These are phyloP conservation scores for Leptobrachium leishanense DNA, from an alignment of 2,113 vertebrate species.

Conservation along the genomic window DNA sequence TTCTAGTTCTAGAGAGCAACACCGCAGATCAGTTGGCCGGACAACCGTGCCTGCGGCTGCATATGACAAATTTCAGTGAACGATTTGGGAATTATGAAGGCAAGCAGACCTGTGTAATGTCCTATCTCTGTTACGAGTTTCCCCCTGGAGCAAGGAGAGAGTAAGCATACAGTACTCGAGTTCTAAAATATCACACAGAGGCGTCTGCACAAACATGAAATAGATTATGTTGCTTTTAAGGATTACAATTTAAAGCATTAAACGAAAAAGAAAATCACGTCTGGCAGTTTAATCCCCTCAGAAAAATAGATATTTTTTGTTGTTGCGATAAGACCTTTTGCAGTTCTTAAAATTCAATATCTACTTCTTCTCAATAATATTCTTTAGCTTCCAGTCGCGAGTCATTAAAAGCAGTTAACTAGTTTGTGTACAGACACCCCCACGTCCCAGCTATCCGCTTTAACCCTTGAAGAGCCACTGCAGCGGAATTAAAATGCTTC, in stretches of 20 bases:
- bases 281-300: conserved; percentile 8
- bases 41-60: not conserved
- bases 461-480: not conserved
- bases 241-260: conserved; percentile 35
- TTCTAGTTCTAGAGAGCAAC: too few species aligned
- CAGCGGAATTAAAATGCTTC: too few species aligned
- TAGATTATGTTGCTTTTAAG: conserved; percentile 27
- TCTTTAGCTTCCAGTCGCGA: not conserved
- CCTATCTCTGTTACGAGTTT: conserved; percentile 1
- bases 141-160: not conserved
- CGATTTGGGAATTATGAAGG: not conserved
- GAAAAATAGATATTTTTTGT: conserved; percentile 29
- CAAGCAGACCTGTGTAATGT: not conserved
- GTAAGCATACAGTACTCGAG: not conserved
- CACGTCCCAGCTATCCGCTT: not conserved
- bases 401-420: not conserved
- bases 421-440: conserved; percentile 1
- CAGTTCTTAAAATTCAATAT: conserved; percentile 28
- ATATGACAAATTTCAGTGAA: not conserved
- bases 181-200: conserved; percentile 23
- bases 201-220: conserved; percentile 36
- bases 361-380: conserved; percentile 4
- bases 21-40: too few species aligned
- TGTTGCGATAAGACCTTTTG: conserved; percentile 26
- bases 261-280: conserved; percentile 34